A percentile compares a stretch with the other conserved stretches of the same genome.
These are phyloP conservation scores for Antheraea pernyi DNA, from an alignment of 1,140 invertebrate species.

Conservation along the genomic window DNA sequence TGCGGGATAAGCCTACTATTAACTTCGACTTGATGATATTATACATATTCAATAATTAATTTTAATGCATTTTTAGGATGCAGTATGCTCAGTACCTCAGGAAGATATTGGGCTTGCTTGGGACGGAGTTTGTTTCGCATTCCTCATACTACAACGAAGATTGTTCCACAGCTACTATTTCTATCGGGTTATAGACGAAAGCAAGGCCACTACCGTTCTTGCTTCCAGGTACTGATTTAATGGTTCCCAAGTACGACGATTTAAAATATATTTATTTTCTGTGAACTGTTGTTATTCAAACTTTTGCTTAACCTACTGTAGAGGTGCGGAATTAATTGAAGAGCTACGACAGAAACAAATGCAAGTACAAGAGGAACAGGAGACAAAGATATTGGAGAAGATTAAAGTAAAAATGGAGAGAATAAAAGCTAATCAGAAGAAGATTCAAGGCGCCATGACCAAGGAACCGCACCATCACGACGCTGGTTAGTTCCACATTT, in stretches of 20 bases:
- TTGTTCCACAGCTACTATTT: constrained; percentile 98
- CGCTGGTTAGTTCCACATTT: constrained; percentile 80
- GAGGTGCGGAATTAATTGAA: constrained; percentile 96
- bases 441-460: constrained; percentile 85
- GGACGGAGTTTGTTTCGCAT: constrained; percentile 97
- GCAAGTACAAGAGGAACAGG: constrained; percentile 90
- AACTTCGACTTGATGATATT: too few species aligned
- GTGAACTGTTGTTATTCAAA: too few species aligned
- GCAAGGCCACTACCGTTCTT: constrained; percentile 95
- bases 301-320: constrained; percentile 51
- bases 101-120: constrained; percentile 93
- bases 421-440: constrained; percentile 95
- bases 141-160: constrained; percentile 93
- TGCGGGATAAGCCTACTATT: too few species aligned
- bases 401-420: constrained; percentile 98
- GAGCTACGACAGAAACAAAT: constrained; percentile 94
- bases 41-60: neutral
- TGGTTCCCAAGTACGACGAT: neutral
- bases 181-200: constrained; percentile 95
- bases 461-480: constrained; percentile 84
- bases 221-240: constrained; percentile 86
- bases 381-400: constrained; percentile 92
- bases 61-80: constrained; percentile 37
- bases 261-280: too few species aligned
- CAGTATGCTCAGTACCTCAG: constrained; percentile 84